Percentiles rank a stretch among this genome's conserved stretches.
These are phyloP conservation scores for Apostichopus parvimensis DNA, from an alignment of 35 echinoderm and acorn worm species.

Conservation along the genomic window DNA sequence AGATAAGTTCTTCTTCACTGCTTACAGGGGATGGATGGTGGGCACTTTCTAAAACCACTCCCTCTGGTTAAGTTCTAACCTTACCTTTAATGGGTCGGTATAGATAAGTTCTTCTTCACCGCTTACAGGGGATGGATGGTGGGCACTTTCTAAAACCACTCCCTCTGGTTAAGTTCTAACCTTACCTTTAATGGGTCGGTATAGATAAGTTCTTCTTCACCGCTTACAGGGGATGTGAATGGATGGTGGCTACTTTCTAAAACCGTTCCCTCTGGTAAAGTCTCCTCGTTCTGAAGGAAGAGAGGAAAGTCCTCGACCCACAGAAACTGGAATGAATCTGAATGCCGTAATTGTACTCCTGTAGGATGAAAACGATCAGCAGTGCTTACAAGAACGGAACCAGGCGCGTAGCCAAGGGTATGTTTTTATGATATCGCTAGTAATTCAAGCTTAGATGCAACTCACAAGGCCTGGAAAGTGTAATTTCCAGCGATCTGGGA, in stretches of 20 bases:
- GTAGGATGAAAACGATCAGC: background rate
- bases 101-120: too few relatives aligned
- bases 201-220: constrained; percentile 66
- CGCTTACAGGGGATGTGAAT: constrained; percentile 82
- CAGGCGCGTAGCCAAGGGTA: too few relatives aligned
- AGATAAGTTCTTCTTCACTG: constrained; percentile 18
- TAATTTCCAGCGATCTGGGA: background rate
- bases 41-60: constrained; percentile 63
- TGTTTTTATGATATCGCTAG: too few relatives aligned
- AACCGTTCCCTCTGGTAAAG: background rate
- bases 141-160: too few relatives aligned
- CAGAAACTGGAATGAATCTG: constrained; percentile 64
- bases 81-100: too few relatives aligned
- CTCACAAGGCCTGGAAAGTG: too few relatives aligned
- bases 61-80: background rate
- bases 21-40: constrained; percentile 91
- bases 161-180: too few relatives aligned
- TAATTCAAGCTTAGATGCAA: too few relatives aligned
- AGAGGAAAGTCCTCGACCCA: constrained; percentile 96
- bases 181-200: constrained; percentile 68
- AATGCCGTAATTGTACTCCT: constrained; percentile 78
- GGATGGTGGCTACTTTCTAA: constrained; percentile 92
- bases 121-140: too few relatives aligned
- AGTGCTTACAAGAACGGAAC: too few relatives aligned
- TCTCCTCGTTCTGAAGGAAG: constrained; percentile 81